Evolutionary conservation across 2,797 vertebrate species (phyloP).

Genomic region (Trachops cirrhosus): DNA sequence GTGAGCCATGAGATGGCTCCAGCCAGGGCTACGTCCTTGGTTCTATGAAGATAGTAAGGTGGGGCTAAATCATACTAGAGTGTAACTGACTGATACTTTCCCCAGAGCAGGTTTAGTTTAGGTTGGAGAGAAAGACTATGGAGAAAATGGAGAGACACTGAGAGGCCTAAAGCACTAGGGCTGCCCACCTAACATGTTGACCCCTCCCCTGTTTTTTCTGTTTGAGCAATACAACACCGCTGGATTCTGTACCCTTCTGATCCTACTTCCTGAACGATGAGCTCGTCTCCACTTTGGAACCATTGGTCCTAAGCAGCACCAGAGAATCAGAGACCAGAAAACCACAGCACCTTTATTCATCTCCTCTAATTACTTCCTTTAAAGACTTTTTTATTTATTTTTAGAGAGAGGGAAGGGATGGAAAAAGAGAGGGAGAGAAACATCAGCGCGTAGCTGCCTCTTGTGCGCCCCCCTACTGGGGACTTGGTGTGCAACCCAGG

Average conservation of each 20-base stretch:
- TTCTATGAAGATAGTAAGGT: not conserved
- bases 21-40: not conserved
- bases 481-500: no score
- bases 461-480: no score
- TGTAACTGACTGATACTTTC: not conserved
- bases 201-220: not conserved
- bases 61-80: not conserved
- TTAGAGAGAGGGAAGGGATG: not conserved
- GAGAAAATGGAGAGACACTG: not conserved
- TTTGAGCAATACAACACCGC: accelerated
- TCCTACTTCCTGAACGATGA: not conserved
- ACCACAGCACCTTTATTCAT: not conserved
- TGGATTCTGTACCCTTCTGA: not conserved
- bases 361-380: not conserved
- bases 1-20: not conserved
- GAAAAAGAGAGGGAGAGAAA: not conserved
- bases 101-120: not conserved
- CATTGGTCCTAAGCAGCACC: not conserved
- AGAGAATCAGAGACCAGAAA: not conserved
- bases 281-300: not conserved
- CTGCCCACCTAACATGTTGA: not conserved
- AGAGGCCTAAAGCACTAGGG: not conserved
- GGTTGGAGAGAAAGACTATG: not conserved
- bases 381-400: not conserved
- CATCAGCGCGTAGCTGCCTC: no score